Evolutionary conservation across 2,888 invertebrate species (phyloP).

Genomic region (Tenthredo livida): DNA sequence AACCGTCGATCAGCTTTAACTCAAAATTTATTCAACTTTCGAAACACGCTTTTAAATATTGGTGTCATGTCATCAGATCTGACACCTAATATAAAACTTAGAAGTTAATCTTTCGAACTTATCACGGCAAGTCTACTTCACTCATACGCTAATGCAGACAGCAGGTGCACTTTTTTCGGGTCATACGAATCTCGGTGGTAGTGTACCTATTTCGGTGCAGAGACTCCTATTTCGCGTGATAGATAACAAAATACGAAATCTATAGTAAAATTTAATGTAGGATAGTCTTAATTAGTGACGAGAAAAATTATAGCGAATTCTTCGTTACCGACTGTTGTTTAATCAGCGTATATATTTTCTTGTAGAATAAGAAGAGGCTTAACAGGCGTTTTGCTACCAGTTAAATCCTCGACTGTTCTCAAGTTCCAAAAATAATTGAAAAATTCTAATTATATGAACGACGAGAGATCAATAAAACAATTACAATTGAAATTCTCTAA

Average conservation of each 20-base stretch:
- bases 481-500: background rate
- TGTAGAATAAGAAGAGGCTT: background rate
- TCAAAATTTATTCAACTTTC: constrained; percentile 3
- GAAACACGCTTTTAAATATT: background rate
- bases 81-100: background rate
- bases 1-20: background rate
- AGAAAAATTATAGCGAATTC: background rate
- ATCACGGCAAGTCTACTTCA: background rate
- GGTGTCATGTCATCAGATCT: background rate
- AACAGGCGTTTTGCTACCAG: background rate
- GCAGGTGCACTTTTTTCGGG: background rate
- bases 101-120: background rate
- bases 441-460: background rate
- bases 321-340: background rate
- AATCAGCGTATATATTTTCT: background rate
- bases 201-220: background rate
- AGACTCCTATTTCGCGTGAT: background rate
- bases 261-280: background rate
- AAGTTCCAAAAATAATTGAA: background rate
- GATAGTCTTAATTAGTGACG: background rate
- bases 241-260: background rate
- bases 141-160: background rate
- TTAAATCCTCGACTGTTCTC: background rate
- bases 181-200: background rate
- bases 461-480: background rate